Evolutionary conservation across 2,797 vertebrate genomes (phyloP), one percentile per base, ranked within the genome.

Genomic region (Pempheris klunzingeri): DNA sequence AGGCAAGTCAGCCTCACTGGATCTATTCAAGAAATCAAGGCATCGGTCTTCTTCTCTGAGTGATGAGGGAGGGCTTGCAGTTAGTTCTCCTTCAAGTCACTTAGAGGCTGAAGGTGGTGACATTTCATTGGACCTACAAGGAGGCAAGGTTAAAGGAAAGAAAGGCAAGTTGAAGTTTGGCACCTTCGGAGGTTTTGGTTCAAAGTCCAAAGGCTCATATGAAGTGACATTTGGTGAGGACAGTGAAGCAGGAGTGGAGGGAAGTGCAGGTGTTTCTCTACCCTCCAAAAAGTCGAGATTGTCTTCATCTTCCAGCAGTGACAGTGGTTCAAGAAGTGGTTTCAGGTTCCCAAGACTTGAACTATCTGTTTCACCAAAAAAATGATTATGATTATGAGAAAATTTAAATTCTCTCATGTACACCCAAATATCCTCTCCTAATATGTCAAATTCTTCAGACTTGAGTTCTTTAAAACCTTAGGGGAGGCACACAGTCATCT

Each of bases 171-270:
- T 96, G 76, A 99, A 99, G 85, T 99, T 99, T 79, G 97, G 97
- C 61, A 99, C 98, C 15, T 98, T 99, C 73, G 97, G 97, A 77
- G 97, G 97, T 17, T 95, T 99, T 81, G 96, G 97, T 72, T 95
- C 97, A 59, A 98, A 96, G 91, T 96, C 95, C 77, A 98, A 98
- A 90, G 97, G 97, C 38, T 96, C 96, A 54, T 99, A 99, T 76
- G 97, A 99, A 94, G 97, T 99, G 72, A 95, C 97, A 0, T 94
- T 96, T n/a, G 96, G 95, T 22, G 96, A 96, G 5, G 96, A 96
- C 0, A 89, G 80, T 89, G 96, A 96, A 83, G 49, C 66, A 67
- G 90, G 81, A 74, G 89, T 88, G 50, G 92, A 92, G 30, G 95
- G 93, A 39, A 94, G 93, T 55, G 87, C 94, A 44, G 95, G 94